These are phyloP conservation scores for Crocuta crocuta DNA, from an alignment of 2,113 vertebrate species.

Conservation along the genomic window DNA sequence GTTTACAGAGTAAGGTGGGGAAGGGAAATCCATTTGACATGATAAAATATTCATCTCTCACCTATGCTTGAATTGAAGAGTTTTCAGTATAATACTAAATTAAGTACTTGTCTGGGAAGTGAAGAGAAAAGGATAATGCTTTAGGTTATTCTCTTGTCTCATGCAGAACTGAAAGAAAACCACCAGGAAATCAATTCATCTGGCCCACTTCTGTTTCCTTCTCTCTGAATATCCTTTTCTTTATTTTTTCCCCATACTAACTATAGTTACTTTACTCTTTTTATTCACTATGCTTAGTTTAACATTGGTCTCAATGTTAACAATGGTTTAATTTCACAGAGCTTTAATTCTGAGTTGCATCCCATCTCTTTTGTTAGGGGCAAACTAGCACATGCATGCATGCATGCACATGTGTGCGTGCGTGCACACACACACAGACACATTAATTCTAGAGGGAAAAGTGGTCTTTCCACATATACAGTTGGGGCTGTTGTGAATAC, in stretches of 20 bases:
- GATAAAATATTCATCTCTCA: constrained; percentile 29
- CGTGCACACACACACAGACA: neutral
- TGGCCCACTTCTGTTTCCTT: neutral
- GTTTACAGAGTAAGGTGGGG: constrained; percentile 1
- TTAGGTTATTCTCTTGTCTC: neutral
- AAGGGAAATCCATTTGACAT: constrained; percentile 32
- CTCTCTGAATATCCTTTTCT: neutral
- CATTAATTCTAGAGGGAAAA: neutral
- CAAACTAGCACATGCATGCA: neutral
- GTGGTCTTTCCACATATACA: neutral
- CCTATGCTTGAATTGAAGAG: neutral
- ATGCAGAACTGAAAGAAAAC: neutral
- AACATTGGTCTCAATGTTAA: neutral
- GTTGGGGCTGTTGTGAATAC: neutral
- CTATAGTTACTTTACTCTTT: neutral
- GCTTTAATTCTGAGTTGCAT: neutral
- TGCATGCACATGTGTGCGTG: too few species aligned
- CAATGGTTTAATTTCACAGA: neutral
- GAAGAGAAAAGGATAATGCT: neutral
- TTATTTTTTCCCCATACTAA: neutral
- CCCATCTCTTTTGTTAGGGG: neutral
- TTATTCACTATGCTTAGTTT: neutral
- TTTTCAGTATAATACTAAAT: neutral
- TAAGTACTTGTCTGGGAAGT: neutral
- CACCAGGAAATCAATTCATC: neutral